Evolutionary conservation across 2,797 vertebrate genomes (phyloP), one percentile per base, ranked within the genome.

Genomic region (Galago senegalensis): DNA sequence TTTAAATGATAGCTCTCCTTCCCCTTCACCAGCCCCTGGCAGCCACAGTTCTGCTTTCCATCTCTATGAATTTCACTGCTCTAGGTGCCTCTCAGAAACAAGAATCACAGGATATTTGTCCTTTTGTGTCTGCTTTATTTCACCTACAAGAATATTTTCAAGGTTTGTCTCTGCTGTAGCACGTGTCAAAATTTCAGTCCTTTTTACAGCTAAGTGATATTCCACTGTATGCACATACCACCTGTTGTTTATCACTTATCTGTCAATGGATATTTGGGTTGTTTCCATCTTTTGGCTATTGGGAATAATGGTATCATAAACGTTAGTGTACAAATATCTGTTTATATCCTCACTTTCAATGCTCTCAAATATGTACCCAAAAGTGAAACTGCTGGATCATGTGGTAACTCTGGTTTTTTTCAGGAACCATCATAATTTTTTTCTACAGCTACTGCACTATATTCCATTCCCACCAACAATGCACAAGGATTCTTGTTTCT

Each of bases 111-210:
- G 69, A 77, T 56, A 27, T 73, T 79, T 83, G 29, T 73, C 34
- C 20, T 94, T 80, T 56, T 87, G 16, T 91, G 80, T 75, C 40
- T 96, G 40, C 23, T 11, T 79, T 83, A 53, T 93, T 92, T 92
- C 29, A 89, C 60, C 90, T 85, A 63, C 21, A 53, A 72, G 82
- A 82, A 34, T 58, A 34, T 67, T 61, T 76, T 91, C 49, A 80
- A 58, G 1, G 3, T 79, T 87, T 23, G 79, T 86, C 10, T 70
- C 27, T 67, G 3, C 87, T 80, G 31, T 61, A 81, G 43, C 37
- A 40, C 31, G 1, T 40, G n/a, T 83, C 63, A 91, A 49, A 94
- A 58, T 92, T 76, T 60, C 49, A 58, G 34, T 79, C 21, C 53
- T 58, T 79, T 58, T 79, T 79, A 79, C 58, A 21, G 53, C 3